Base-by-base conservation (phyloP, 2,113 vertebrate genomes). In the Tyto alba region DNA sequence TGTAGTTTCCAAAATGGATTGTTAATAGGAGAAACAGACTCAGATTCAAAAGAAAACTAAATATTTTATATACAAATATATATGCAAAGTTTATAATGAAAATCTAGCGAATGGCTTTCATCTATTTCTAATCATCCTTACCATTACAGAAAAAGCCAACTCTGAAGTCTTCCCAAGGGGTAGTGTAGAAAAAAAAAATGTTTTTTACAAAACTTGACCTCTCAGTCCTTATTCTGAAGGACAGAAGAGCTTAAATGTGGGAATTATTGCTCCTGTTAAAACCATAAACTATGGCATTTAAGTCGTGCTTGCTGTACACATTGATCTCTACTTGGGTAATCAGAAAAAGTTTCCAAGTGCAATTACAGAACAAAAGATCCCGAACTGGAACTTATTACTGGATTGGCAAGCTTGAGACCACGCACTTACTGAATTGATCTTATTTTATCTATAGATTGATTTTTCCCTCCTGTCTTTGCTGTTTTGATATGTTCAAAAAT, bases 261-360 rank as follows among this genome's bases (percentile, higher is more conserved):
- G 20, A 79, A 45, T 74, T 79, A 60, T 13, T 86, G 11, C 15
- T 72, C 40, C 27, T 85, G 25, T 72, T 74, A 68, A 94, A 94
- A 52, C 5, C 40, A 21, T 76, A 67, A 89, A 91, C 23, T 26
- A 12, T 30, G 17, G 8, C 36, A 27, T 78, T 89, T 63, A 72
- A 60, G 7, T 56, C 14, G 27, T 83, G 9, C 43, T 96, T 96
- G 32, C 30, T 75, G 29, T 32, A 91, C 21, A 62, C 7, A 55
- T 87, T 92, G 68, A 66, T 96, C 23, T 62, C 41, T 89, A 27
- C 72, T 63, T 85, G 34, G 59, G 43, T 69, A 84, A 96, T 93
- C 56, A 79, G 88, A 95, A 96, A 63, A 85, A 94, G 34, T 96
- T 96, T 93, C 85, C 50, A 95, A 89, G 76, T 86, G 60, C 59